Evolutionary conservation across 2,797 vertebrate species (phyloP), one percentile per base, ranked within the genome.

Genomic region (Crax fasciolata): DNA sequence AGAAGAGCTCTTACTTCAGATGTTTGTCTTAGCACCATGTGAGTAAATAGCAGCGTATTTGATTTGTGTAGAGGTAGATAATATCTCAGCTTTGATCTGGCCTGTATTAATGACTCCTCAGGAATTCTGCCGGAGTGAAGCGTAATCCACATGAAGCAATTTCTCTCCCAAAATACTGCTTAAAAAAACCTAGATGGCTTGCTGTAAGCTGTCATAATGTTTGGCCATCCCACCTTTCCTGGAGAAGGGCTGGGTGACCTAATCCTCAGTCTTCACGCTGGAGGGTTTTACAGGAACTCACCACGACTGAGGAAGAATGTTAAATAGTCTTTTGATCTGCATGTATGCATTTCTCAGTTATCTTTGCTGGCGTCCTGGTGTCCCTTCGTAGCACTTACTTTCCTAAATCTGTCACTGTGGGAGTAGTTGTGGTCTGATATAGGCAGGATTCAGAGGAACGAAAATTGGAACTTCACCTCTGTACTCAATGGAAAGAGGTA

Each of bases 401-500:
- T 51, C 66, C 70, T 72, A 44, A 79, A 85, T 51, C 20, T 85
- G 46, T 32, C 30, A 7, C 0, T 83, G 81, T 83, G 70, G 76
- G 62, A 63, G 6, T 63, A 43, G 62, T 49, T 91, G 52, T 70
- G 81, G 55, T 67, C 74, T 10, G 8, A 52, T 77, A 0, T 75
- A 85, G 80, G 70, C 73, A 90, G 83, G 35, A 59, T 52, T 94
- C 79, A 70, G 68, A 88, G 62, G 66, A 88, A 21, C 62, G 77
- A 43, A 57, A 73, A 5, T 1, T 75, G 83, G 46, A 84, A 30
- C 58, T 68, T 66, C 27, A n/a, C 32, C n/a, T 83, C 72, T 51
- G 52, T 72, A 30, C 93, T 70, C 87, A 12, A 90, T 96, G 96
- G 94, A 95, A 70, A 28, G 39, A 96, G 95, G 93, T 97, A 95